phyloP scores from a whole-genome alignment of 2,888 invertebrate genomes.

The Drosophila lacicola region DNA sequence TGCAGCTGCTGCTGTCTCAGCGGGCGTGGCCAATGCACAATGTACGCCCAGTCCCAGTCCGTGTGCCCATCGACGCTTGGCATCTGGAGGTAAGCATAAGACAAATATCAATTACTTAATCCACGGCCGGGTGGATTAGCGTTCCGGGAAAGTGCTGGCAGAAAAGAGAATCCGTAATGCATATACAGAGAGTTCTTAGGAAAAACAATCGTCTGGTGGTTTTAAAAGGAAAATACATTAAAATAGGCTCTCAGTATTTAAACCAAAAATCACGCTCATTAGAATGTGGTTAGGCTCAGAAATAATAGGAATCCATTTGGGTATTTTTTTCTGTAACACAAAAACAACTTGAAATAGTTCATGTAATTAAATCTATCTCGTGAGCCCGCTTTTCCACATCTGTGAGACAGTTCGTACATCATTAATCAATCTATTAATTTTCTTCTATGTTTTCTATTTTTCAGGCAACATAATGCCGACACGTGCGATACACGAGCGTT shows the following conservation, averaged over 20 bases:
- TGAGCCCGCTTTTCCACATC: no score
- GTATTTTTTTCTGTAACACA: no score
- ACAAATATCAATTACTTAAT: not conserved
- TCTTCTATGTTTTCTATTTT: not conserved
- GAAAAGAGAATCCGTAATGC: not conserved
- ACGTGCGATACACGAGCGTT: slow-evolving; percentile 92
- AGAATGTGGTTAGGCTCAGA: no score
- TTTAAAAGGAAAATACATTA: no score
- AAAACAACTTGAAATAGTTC: no score
- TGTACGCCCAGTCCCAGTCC: slow-evolving; percentile 85
- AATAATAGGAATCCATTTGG: no score
- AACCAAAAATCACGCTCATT: no score
- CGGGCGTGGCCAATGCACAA: slow-evolving; percentile 57
- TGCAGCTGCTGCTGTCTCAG: slow-evolving; percentile 30
- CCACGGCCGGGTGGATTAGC: slow-evolving; percentile 10
- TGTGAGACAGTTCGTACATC: no score
- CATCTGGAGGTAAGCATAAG: slow-evolving; percentile 85
- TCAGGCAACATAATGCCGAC: slow-evolving; percentile 71
- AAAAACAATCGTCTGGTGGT: not conserved
- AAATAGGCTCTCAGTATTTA: no score
- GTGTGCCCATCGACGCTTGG: slow-evolving; percentile 87
- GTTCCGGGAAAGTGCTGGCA: slow-evolving; percentile 1
- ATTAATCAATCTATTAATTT: not conserved
- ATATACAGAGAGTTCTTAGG: no score
- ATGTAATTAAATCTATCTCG: no score